Evolutionary conservation across 2,888 invertebrate genomes (phyloP), one percentile per base, ranked within the genome.

Genomic region (Volucella bombylans): DNA sequence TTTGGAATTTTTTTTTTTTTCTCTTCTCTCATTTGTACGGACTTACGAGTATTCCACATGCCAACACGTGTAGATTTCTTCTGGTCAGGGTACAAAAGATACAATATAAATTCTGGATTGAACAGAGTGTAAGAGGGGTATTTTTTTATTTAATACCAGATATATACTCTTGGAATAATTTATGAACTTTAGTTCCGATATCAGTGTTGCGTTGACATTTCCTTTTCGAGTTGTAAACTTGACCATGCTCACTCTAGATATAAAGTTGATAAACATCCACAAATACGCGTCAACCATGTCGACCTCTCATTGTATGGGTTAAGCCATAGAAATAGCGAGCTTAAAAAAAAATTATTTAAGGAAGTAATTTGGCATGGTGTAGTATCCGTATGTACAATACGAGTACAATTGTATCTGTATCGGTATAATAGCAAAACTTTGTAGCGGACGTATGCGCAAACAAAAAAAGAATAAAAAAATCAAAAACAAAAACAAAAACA

Each of bases 181-280:
- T 79, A 71, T 78, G 59, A 67, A 55, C 55, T 59, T 54, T 18
- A 69, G 81, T 81, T 76, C 52, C 57, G 76, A 74, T 81, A 82
- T 57, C 81, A 65, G 45, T 38, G 45, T 23, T 45, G 15, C 47
- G 64, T 73, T 64, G 62, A 73, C 65, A 61, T 74, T 59, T 79
- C 78, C 78, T 79, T 39, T 78, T 69, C 61, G 11, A 39, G 31
- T 71, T 49, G 71, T 76, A 82, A 82, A 82, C 81, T 82, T 82
- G 81, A 82, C 81, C 81, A 49, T 76, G 69, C 69, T 55, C 8
- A 59, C 39, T 52, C 14, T 31, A 6, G 43, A 14, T 57, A 67
- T 38, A 39, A 38, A 68, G 45, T 67, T 68, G 79, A 79, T 79
- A 79, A 67, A 67, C 47, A 11, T 38, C 55, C 12, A 15, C 39